Evolutionary conservation across 1,140 invertebrate species (phyloP), one percentile per base, ranked within the genome.

Genomic region (Trichonephila inaurata): DNA sequence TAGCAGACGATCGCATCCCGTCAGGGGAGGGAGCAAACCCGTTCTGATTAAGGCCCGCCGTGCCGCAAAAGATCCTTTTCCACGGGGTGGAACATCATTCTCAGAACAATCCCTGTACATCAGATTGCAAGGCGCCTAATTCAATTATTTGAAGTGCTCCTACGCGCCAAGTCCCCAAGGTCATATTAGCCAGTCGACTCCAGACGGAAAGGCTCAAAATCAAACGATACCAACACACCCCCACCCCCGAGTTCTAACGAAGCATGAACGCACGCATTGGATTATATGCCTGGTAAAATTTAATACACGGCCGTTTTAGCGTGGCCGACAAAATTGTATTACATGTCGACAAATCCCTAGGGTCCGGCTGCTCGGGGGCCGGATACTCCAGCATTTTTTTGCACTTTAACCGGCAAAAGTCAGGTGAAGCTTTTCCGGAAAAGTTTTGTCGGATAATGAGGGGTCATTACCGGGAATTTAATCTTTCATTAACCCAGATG

Each of bases 401-500:
- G 51, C 6, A 12, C 62, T 19, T 60, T 40, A 58, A 81, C 69
- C 69, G 28, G 62, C 28, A 87, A 51, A 51, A 51, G 60, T 61
- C 58, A 61, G 40, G 87, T 87, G 44, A 62, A 51, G 33, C 28
- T 58, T 60, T 21, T 24, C 66, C 10, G 66, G 66, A 24, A 51
- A 69, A 69, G 66, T 69, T 69, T 69, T 60, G 64, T 51, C 40
- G 64, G 28, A 66, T 86, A 92, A 92, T 92, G 91, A 92, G 44
- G 91, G 91, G 91, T 86, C 91, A 86, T 86, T 92, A 86, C 82
- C 18, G 62, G n/a, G 91, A 92, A 92, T 92, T 92, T 92, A 92
- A 92, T 92, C 91, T 92, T 92, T 92, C 91, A 92, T 92, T 92
- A 92, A 92, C 91, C 91, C 51, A 90, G 61, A 89, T 64, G 87